Base-by-base conservation (phyloP, 2,113 vertebrate species). In the Isurus oxyrinchus region DNA sequence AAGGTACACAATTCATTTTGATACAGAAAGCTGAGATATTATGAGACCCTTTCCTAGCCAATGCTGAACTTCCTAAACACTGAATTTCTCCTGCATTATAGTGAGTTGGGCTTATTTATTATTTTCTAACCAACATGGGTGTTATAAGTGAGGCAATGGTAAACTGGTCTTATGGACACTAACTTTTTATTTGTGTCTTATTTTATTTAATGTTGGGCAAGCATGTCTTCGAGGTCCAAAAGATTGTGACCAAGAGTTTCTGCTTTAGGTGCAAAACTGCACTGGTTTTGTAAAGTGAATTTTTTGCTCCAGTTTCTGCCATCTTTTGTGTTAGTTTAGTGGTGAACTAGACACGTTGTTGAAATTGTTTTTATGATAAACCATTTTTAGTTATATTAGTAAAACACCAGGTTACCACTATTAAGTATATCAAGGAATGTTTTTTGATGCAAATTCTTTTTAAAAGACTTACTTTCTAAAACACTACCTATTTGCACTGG, bases 1-100 rank as follows among this genome's bases (percentile, higher is more conserved):
- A 99, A 99, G 99, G 99, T 99, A 94, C 19, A 21, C 16, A 96
- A 97, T 6, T 91, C 31, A 57, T 59, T 91, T 59, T 59, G 11
- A 91, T 55, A 10, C 59, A 1, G 40, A 69, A 66, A 53, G 40
- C 61, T 23, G n/a, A 16, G 23, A 76, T 76, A 35, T 76, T 76
- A 27, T 72, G 19, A 44, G 11, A 31, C 19, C 31, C 69, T 79
- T 63, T 96, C 69, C 67, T 25, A 76, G 7, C 35, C 55, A 10
- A 94, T 44, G 21, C 53, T 66, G n/a, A 25, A 69, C 57, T 79
- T 16, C 25, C 96, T 14, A n/a, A 61, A 61, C 25, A 11, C 31
- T 49, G 69, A 35, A 8, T 63, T 66, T 40, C 23, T 90, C 4
- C 53, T 55, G 55, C 87, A 90, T 57, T 90, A 27, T 57, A 57